Base-by-base conservation (phyloP, 1,140 invertebrate species). In the Hyphantria cunea region DNA sequence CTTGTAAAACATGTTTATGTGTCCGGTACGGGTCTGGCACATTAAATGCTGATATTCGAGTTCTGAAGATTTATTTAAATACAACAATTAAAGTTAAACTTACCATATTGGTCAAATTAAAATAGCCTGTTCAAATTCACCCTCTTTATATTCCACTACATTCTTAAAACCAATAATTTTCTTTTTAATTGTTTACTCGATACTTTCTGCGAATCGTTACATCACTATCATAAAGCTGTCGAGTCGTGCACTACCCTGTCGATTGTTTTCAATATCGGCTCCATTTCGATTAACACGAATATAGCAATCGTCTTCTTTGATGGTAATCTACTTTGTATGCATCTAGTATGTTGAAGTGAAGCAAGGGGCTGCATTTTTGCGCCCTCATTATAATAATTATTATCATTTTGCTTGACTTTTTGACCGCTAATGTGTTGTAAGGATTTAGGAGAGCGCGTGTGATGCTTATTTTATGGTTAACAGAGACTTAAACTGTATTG, bases 231-330 rank as follows among this genome's bases (percentile, higher is more conserved):
- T 58, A 64, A 62, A 68, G 53, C 65, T 48, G 54, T 73, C 47
- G 59, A 76, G 71, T 88, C 81, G 84, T 86, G 84, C 84, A 70
- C 81, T 80, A 80, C 76, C 76, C 82, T 74, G 76, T 75, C 84
- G 78, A 89, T 89, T 89, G 86, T 89, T 86, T 89, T 89, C 83
- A 81, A 82, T 85, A 88, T 84, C 77, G 75, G 68, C 70, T 81
- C 37, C 81, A 84, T 86, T 85, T 84, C 78, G 76, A 84, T 86
- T 80, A 81, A 86, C 85, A 88, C 78, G 84, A 85, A 82, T 89
- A 83, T 78, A 80, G 72, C 77, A 78, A 82, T 80, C 77, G 74
- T 66, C 62, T 52, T 76, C 83, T 84, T 87, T 84, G 82, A 82
- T 65, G 76, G 74, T 75, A 72, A 68, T 50, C 45, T 55, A 68